These are phyloP conservation scores for Dipodomys ordii DNA, from an alignment of 2,113 vertebrate genomes.

Conservation along the genomic window DNA sequence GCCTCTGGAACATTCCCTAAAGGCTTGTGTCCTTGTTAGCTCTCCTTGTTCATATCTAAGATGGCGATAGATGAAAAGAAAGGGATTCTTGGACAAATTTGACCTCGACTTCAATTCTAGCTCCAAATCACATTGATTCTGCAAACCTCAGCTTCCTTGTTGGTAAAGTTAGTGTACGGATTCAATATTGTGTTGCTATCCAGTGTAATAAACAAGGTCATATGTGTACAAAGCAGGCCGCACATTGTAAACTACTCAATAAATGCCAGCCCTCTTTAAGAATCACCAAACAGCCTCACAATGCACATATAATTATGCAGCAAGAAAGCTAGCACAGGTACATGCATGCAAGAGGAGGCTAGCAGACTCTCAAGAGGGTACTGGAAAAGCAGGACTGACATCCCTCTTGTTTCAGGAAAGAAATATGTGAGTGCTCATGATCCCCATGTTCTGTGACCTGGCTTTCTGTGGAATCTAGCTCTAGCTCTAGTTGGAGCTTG, in stretches of 20 bases:
- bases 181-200: background rate
- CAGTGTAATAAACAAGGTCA: conserved; percentile 9
- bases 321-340: background rate
- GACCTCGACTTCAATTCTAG: background rate
- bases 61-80: background rate
- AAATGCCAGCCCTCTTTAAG: conserved; percentile 54
- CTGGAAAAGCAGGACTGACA: background rate
- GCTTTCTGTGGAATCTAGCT: background rate
- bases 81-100: background rate
- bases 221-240: conserved; percentile 6
- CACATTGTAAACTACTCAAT: conserved; percentile 41
- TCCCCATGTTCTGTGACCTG: background rate
- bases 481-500: background rate
- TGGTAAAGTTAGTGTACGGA: background rate
- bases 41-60: background rate
- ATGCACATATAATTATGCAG: background rate
- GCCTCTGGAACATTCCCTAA: background rate
- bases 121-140: background rate
- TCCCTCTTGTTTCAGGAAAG: background rate
- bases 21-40: too few species aligned
- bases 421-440: background rate
- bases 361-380: background rate
- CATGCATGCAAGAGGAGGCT: background rate
- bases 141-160: background rate
- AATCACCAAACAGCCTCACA: background rate